Evolutionary conservation across 2,888 invertebrate genomes (phyloP).

Genomic region (Branchinecta sandiegonensis): DNA sequence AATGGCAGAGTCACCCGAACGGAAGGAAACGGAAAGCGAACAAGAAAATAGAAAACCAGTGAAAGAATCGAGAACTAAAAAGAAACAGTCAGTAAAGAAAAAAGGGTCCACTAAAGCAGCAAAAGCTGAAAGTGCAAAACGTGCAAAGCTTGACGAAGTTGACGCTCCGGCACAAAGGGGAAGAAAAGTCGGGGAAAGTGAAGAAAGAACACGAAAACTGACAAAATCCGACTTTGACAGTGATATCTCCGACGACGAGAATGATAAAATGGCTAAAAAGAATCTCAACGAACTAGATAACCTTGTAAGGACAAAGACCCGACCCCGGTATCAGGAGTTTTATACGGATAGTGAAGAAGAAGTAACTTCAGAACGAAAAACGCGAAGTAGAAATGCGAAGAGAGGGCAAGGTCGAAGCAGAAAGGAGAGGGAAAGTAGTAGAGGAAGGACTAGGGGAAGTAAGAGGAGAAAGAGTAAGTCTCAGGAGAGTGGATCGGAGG

Average conservation of each 20-base stretch:
- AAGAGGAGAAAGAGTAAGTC: slow-evolving; percentile 39
- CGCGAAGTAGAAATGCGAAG: slow-evolving; percentile 30
- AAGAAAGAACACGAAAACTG: slow-evolving; percentile 26
- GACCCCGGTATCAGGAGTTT: slow-evolving; percentile 17
- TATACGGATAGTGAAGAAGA: not conserved
- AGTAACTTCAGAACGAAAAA: not conserved
- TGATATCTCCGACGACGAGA: not conserved
- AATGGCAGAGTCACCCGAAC: not conserved
- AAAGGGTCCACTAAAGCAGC: slow-evolving; percentile 42
- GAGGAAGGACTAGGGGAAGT: slow-evolving; percentile 34
- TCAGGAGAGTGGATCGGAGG: slow-evolving; percentile 42
- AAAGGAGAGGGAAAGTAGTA: slow-evolving; percentile 33
- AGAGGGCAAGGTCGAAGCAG: slow-evolving; percentile 28
- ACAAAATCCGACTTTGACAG: not conserved
- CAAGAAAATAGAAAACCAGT: slow-evolving; percentile 11
- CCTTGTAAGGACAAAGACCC: slow-evolving; percentile 18
- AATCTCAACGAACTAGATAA: not conserved
- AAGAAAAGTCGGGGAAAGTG: slow-evolving; percentile 32
- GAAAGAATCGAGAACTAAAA: not conserved
- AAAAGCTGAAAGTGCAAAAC: slow-evolving; percentile 51
- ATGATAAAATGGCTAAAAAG: not conserved
- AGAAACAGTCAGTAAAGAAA: too few species aligned
- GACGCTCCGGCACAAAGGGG: slow-evolving; percentile 42
- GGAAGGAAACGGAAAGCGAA: not conserved
- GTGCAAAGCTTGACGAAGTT: slow-evolving; percentile 49